Base-by-base conservation (phyloP, 92 coral and sea anemone genomes). In the Palythoa caribaeorum region DNA sequence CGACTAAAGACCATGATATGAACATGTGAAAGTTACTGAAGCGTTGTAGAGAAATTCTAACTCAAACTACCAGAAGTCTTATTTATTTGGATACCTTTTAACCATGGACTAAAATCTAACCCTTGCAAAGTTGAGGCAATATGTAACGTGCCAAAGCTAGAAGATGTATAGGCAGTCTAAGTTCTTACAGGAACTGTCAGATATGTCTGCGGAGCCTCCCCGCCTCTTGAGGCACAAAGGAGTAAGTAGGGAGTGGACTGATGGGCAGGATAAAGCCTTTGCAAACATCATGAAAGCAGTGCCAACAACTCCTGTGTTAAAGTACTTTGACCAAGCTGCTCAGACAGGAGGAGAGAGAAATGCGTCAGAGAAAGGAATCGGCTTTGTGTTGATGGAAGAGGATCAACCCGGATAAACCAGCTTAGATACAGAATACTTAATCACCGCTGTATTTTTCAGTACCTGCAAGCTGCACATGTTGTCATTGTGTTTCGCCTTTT, bases 301-400 rank as follows among this genome's bases (percentile, higher is more conserved):
- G 16, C 54, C 93, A 62, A 53, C 50, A 73, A 90, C 93, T 13
- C 95, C 95, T 63, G 91, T 87, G 6, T 90, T 92, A 4, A 87
- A 62, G 84, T 90, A 76, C 36, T 87, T 90, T 72, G 65, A 74
- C 71, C 37, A 65, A 16, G 57, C 54, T 28, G 65, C 87, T 11
- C 95, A 72, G 47, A 81, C 86, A 9, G 93, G 87, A 83, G 91
- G 87, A 83, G 91, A 79, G 19, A 87, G 89, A 16, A 85, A 76
- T 70, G 86, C 92, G 10, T 90, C 89, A 19, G 74, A 71, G 44
- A 69, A 17, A 36, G 78, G 89, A 65, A n/a, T 76, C 20, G 87
- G 92, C 63, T 77, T 90, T 55, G 89, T 38, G 17, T 38, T 90
- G 52, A 71, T 71, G 50, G 90, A 90, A 39, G 75, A 55, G 11